Evolutionary conservation across 2,113 vertebrate species (phyloP).

Genomic region (Chascanopsetta lugubris): DNA sequence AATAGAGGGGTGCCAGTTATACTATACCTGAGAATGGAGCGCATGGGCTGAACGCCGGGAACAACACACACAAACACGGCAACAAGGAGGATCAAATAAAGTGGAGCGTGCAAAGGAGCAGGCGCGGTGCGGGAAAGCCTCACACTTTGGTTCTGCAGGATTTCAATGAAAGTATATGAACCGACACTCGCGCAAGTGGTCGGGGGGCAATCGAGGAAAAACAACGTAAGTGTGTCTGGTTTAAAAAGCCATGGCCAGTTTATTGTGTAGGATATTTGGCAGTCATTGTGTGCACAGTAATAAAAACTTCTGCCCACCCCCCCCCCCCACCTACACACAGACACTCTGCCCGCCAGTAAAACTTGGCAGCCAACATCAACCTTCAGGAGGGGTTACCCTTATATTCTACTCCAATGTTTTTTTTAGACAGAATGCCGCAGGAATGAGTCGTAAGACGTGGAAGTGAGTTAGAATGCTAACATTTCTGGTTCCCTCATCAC

Average conservation of each 20-base stretch:
- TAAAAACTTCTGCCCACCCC: slow-evolving; percentile 1
- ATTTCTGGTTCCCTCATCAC: too few relatives aligned
- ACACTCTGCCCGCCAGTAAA: slow-evolving; percentile 24
- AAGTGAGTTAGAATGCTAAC: too few relatives aligned
- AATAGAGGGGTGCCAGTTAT: slow-evolving; percentile 62
- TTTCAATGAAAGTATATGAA: background rate
- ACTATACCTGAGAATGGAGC: slow-evolving; percentile 65
- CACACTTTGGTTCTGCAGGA: background rate
- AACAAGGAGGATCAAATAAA: slow-evolving; percentile 68
- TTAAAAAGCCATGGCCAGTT: slow-evolving; percentile 48
- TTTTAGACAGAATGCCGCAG: too few relatives aligned
- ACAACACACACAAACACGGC: slow-evolving; percentile 76
- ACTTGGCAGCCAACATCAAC: slow-evolving; percentile 42
- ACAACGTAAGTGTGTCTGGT: slow-evolving; percentile 1
- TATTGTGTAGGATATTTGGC: slow-evolving; percentile 71
- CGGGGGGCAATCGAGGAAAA: slow-evolving; percentile 7
- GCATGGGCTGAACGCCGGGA: slow-evolving; percentile 48
- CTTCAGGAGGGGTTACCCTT: slow-evolving; percentile 11
- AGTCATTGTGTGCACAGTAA: slow-evolving; percentile 57
- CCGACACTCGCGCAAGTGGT: background rate
- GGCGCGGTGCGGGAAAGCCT: slow-evolving; percentile 1
- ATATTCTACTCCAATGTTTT: slow-evolving; percentile 1
- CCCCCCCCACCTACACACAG: background rate
- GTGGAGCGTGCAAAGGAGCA: slow-evolving; percentile 23
- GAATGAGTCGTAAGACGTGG: too few relatives aligned